Percentiles rank a stretch among this genome's conserved stretches.
These are phyloP conservation scores for Erethizon dorsatum DNA, from an alignment of 2,797 vertebrate genomes.

Conservation along the genomic window DNA sequence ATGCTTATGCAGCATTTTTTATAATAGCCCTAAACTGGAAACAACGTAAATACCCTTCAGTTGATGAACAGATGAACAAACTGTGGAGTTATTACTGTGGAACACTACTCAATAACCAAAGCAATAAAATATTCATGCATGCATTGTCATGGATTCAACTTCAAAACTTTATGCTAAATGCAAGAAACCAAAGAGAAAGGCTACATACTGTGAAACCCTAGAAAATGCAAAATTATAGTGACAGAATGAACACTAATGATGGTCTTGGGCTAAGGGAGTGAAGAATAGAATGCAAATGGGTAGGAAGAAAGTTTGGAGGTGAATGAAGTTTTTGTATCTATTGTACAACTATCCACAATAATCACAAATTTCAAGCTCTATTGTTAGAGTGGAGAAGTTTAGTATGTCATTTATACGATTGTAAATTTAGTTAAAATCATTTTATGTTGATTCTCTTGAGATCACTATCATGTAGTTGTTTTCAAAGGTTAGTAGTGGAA, in stretches of 20 bases:
- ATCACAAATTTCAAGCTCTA: not conserved
- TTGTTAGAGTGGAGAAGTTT: not conserved
- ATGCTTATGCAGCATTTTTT: not conserved
- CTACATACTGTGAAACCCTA: not conserved
- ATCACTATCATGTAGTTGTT: not conserved
- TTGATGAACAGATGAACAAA: not conserved
- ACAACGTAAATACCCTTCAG: not conserved
- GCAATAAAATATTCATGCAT: not conserved
- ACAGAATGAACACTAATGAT: not conserved
- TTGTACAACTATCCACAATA: not conserved
- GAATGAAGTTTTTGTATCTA: not conserved
- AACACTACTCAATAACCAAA: not conserved
- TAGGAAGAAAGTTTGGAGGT: not conserved
- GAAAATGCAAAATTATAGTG: not conserved
- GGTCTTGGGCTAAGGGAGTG: not conserved
- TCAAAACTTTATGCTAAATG: not conserved
- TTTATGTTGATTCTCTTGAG: not conserved
- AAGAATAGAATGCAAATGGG: not conserved
- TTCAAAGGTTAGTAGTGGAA: not conserved
- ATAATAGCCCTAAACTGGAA: not conserved
- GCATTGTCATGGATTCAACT: not conserved
- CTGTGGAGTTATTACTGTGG: not conserved
- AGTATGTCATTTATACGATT: not conserved
- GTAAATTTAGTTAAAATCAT: not conserved
- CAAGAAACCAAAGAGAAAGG: not conserved